Evolutionary conservation across 35 echinoderm and acorn worm species (phyloP), one percentile per base, ranked within the genome.

Genomic region (Hemicentrotus pulcherrimus): DNA sequence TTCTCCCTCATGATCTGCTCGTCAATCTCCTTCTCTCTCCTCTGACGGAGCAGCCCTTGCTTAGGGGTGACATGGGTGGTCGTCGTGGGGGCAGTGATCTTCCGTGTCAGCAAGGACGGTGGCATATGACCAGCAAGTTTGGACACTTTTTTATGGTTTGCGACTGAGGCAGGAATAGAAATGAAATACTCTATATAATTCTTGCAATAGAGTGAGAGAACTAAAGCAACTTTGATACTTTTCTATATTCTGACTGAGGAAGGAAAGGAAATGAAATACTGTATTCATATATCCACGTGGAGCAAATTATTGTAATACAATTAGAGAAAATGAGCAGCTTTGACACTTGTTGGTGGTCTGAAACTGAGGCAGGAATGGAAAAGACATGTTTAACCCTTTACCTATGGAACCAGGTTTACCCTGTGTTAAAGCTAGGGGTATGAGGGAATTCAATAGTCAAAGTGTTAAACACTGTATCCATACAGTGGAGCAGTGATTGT

Each of bases 51-150:
- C 94, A 96, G 95, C 55, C 96, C 96, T 86, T 97, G 96, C 31
- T 97, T 95, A 18, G 98, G 97, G n/a, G 96, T 96, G 92, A 97
- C 94, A 88, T 99, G 98, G 31, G 98, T 99, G 46, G 98, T 99
- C 19, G 91, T 94, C 0, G 98, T 98, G 28, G 30, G 46, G 0
- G n/a, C 70, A 31, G 33, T 24, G 35, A 46, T 55, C 88, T 71
- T 92, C 1, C 95, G 50, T 31, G 94, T 65, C 93, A 94, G 94
- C 94, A 88, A 55, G 59, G 97, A 47, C 32, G 96, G 28, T 45
- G 94, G 91, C 19, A 94, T 30, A 32, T 94, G 86, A 47, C 86
- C 48, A 4, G 91, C 45, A 12, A 98, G 87, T 60, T 91, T 94
- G 71, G 90, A 87, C n/a, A 98, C 95, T 92, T 97, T 96, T 12